Conservation (phyloP, 2,113 vertebrate genomes). For the Daboia siamensis region DNA sequence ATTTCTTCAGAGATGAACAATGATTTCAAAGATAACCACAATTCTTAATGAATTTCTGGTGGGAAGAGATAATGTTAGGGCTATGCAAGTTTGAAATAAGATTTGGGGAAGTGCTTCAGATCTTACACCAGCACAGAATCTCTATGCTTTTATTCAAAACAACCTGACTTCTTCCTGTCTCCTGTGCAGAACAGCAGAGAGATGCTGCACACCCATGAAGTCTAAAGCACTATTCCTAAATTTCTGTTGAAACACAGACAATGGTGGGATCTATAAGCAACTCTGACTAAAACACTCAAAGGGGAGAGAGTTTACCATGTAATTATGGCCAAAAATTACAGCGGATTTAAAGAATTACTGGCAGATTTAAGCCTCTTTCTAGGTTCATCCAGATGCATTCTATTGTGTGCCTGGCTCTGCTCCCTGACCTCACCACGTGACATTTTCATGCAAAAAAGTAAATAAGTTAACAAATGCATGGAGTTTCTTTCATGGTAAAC, state of each 20-base stretch:
- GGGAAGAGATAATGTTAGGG: neutral
- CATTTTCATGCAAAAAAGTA: neutral
- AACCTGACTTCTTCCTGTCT: neutral
- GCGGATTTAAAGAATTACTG: neutral
- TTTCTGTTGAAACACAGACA: neutral
- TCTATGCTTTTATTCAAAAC: neutral
- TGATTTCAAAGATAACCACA: neutral
- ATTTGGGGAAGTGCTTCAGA: neutral
- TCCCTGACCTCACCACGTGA: neutral
- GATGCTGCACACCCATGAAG: neutral
- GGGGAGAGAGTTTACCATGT: neutral
- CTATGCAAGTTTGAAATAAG: neutral
- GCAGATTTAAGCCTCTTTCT: neutral
- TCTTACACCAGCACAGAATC: neutral
- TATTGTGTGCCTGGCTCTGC: neutral
- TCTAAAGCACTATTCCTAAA: neutral
- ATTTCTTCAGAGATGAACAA: neutral
- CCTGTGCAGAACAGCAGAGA: neutral
- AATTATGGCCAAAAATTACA: neutral
- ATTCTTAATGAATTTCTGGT: neutral
- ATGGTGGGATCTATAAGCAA: neutral
- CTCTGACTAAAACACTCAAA: neutral
- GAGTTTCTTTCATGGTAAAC: neutral
- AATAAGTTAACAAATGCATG: neutral
- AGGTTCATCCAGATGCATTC: neutral